These are phyloP conservation scores for Hylyphantes graminicola DNA, from an alignment of 1,140 invertebrate genomes.

Conservation along the genomic window DNA sequence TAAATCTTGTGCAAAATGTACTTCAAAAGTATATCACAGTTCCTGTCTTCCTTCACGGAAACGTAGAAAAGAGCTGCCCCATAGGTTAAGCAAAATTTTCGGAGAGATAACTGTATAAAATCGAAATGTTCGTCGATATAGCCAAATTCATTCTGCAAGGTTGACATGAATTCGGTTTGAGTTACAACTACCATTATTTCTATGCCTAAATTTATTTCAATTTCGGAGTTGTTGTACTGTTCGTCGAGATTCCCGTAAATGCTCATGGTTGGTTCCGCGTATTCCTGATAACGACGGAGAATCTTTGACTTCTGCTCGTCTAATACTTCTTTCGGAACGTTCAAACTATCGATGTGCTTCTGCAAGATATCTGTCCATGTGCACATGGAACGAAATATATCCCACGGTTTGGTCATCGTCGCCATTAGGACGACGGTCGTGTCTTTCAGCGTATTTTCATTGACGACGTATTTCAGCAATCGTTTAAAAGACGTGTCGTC, in stretches of 20 bases:
- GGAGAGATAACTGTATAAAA: constrained; percentile 98
- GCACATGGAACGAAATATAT: constrained; percentile 90
- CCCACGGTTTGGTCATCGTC: constrained; percentile 97
- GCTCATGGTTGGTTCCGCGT: constrained; percentile 30
- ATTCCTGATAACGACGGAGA: constrained; percentile 18
- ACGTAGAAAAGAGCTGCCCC: constrained; percentile 97
- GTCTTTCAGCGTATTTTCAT: constrained; percentile 88
- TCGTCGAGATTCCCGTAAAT: constrained; percentile 31
- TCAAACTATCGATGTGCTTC: constrained; percentile 92
- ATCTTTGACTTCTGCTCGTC: constrained; percentile 68
- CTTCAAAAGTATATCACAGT: constrained; percentile 98
- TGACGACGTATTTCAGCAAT: constrained; percentile 92
- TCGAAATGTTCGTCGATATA: constrained; percentile 98
- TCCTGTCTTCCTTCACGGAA: constrained; percentile 98
- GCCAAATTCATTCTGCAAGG: constrained; percentile 90
- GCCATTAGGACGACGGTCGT: constrained; percentile 94
- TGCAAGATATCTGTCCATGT: constrained; percentile 90
- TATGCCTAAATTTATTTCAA: constrained; percentile 79
- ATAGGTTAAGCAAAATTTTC: constrained; percentile 91
- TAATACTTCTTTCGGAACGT: constrained; percentile 77
- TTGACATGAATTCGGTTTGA: constrained; percentile 93
- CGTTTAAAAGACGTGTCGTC: constrained; percentile 93
- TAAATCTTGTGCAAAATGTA: constrained; percentile 99
- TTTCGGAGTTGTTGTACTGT: neutral
- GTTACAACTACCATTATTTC: constrained; percentile 98